Conservation (phyloP, 2,888 invertebrate genomes). For the Phyto melanocephala region DNA sequence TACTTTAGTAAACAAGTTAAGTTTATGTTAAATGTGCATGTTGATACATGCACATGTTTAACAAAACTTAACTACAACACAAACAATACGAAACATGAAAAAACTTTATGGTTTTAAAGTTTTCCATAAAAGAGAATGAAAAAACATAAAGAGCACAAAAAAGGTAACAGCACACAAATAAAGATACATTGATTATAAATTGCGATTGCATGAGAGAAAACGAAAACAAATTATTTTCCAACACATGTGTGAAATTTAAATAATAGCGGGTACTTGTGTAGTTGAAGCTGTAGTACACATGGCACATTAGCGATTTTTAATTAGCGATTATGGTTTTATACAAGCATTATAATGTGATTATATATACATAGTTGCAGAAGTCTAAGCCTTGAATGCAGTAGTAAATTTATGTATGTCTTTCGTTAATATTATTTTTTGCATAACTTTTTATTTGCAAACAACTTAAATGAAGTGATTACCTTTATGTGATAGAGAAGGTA, state of each 20-base stretch:
- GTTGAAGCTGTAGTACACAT: background rate
- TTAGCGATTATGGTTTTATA: slow-evolving; percentile 2
- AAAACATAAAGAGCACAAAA: background rate
- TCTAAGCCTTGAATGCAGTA: background rate
- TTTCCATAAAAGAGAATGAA: background rate
- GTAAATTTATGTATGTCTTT: background rate
- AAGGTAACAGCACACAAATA: background rate
- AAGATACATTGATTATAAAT: slow-evolving; percentile 29
- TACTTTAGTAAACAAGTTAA: slow-evolving; percentile 47
- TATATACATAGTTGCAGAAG: background rate
- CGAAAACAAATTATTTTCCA: slow-evolving; percentile 14
- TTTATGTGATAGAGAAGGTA: too few relatives aligned
- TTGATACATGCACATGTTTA: slow-evolving; percentile 12
- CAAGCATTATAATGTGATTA: background rate
- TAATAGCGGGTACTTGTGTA: background rate
- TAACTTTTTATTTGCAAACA: background rate
- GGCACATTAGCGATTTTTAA: slow-evolving; percentile 27
- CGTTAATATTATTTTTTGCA: background rate
- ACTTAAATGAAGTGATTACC: background rate
- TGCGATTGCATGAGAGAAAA: background rate
- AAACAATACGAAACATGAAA: background rate
- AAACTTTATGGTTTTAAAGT: slow-evolving; percentile 7
- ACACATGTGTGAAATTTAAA: slow-evolving; percentile 14
- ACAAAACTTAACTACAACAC: background rate
- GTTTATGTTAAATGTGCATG: slow-evolving; percentile 54